Evolutionary conservation across 2,113 vertebrate species (phyloP), one percentile per base, ranked within the genome.

Genomic region (Scopus umbretta): DNA sequence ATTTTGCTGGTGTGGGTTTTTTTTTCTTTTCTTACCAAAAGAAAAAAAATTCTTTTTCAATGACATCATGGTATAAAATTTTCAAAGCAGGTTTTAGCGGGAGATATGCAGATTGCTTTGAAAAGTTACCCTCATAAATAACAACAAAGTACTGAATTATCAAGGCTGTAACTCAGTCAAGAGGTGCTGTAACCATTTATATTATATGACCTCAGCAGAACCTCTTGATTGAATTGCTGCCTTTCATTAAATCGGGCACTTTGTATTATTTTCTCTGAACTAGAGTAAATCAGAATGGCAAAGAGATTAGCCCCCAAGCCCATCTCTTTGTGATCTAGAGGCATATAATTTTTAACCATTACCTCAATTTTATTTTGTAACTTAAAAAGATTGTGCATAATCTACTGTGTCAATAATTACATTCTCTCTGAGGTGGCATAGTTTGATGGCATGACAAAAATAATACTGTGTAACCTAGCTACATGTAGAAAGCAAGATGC

Each of bases 121-220:
- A 96, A 97, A 97, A 96, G 95, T 94, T 96, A 92, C 81, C 95
- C 96, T 95, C 97, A 97, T 98, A 98, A 98, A 97, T 97, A 97
- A 97, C 97, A 97, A 97, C 95, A 97, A 98, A 98, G 95, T 97
- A 95, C 93, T 95, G 92, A 97, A 96, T 97, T 95, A 97, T 97
- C 96, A 96, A 96, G 97, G 91, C 96, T 95, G 86, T 92, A 96
- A 95, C 96, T 96, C 96, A 96, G 96, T 96, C 96, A 96, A 93
- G 97, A 97, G 94, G 95, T 97, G 96, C 86, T 92, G 80, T 89
- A 94, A 96, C 91, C 94, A 96, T 96, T 98, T 96, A 94, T 95
- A 95, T 97, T 91, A 97, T 85, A 97, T 96, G 97, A 98, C 97
- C 96, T 97, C 97, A 96, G 95, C 83, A 94, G 91, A 97, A 96